Conservation (phyloP, 2,797 vertebrate species). For the Momotus momota region DNA sequence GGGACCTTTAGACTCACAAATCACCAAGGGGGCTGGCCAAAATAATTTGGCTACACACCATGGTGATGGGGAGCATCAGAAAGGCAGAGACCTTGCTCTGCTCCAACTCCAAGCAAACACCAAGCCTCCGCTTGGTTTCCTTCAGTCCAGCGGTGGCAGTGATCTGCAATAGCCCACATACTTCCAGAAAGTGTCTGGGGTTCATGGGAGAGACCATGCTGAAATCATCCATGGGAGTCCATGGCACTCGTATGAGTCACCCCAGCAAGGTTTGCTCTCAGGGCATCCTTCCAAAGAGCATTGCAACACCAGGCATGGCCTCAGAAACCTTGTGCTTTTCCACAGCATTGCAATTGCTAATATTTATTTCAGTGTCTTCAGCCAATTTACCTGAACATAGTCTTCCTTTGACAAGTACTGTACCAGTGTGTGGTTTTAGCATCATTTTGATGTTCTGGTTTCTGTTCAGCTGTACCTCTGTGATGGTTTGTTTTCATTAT, state of each 20-base stretch:
- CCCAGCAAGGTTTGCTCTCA: neutral
- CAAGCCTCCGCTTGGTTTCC: neutral
- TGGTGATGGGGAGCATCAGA: neutral
- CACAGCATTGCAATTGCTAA: neutral
- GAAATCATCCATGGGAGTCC: neutral
- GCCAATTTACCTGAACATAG: neutral
- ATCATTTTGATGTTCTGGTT: neutral
- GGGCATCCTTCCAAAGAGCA: neutral
- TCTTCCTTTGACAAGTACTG: neutral
- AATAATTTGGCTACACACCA: rapidly evolving
- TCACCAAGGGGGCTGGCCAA: rapidly evolving
- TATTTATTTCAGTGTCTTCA: neutral
- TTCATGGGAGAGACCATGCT: rapidly evolving
- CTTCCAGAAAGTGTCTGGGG: neutral
- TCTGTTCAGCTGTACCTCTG: neutral
- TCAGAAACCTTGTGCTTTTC: neutral
- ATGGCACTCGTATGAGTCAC: neutral
- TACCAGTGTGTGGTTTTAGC: neutral
- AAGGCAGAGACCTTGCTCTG: neutral
- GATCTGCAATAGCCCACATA: neutral
- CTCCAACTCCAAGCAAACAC: rapidly evolving
- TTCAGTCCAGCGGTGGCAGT: neutral
- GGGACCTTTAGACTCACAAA: neutral
- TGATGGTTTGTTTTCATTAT: neutral
- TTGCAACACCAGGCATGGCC: neutral